These are phyloP conservation scores for Pissodes strobi DNA, from an alignment of 1,140 invertebrate species.

Conservation along the genomic window DNA sequence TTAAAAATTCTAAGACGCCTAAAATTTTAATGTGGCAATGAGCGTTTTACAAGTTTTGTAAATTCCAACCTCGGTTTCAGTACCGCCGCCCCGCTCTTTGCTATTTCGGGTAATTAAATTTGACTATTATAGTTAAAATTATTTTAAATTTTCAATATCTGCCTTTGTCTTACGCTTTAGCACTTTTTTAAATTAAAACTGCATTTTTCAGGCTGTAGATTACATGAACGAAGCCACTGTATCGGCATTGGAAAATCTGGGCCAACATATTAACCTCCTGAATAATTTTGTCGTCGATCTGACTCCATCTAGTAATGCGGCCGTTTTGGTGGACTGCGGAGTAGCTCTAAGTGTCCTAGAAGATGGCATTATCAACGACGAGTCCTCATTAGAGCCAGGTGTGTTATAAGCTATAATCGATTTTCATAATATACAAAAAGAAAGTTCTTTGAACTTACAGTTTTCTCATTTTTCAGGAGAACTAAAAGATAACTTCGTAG, in stretches of 20 bases:
- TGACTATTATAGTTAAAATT: no score
- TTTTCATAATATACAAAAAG: not conserved
- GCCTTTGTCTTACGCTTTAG: no score
- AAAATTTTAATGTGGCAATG: not conserved
- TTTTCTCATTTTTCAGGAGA: conserved; percentile 1
- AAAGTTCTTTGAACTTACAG: not conserved
- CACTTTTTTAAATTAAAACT: not conserved
- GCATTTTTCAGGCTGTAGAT: not conserved
- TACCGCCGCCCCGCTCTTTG: no score
- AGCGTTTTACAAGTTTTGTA: no score
- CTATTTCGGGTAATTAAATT: no score
- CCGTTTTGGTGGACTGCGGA: conserved; percentile 51
- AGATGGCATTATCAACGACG: conserved; percentile 47
- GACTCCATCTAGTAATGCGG: conserved; percentile 37
- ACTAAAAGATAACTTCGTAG: conserved; percentile 29
- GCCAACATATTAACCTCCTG: conserved; percentile 47
- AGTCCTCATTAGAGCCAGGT: conserved; percentile 38
- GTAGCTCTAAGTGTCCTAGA: conserved; percentile 53
- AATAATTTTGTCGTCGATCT: conserved; percentile 50
- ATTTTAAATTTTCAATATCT: no score
- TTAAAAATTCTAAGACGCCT: no score
- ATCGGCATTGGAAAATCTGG: conserved; percentile 47
- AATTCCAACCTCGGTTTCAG: no score
- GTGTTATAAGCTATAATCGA: not conserved
- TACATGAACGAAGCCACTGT: conserved; percentile 45